Conservation (phyloP, 2,797 vertebrate genomes). For the Florisuga fusca region DNA sequence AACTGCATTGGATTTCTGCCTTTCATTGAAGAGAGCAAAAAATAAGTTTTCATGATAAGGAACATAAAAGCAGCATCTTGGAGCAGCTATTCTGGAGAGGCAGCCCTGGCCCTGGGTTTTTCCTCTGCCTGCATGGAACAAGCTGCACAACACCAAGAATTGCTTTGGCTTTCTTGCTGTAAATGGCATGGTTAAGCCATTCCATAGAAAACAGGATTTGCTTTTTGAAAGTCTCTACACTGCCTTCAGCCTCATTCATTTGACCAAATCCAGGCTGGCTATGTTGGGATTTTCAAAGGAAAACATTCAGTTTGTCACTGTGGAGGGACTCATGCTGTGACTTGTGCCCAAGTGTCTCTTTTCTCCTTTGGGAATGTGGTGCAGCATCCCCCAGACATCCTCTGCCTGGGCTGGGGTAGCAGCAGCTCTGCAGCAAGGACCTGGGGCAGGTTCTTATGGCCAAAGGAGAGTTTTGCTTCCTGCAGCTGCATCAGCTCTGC, state of each 20-base stretch:
- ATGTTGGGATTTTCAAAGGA: background rate
- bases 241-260: background rate
- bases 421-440: background rate
- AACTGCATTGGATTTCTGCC: background rate
- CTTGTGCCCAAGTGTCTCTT: background rate
- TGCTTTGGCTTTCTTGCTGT: background rate
- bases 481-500: background rate
- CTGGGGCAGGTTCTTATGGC: background rate
- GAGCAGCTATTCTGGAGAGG: background rate
- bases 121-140: background rate
- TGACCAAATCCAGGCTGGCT: background rate
- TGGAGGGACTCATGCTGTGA: background rate
- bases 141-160: background rate
- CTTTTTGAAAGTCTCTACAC: background rate
- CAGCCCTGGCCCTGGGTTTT: background rate
- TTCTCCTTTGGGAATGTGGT: rapidly evolving
- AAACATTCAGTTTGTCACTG: background rate
- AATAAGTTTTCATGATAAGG: background rate
- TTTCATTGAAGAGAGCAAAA: background rate
- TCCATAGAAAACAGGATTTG: background rate
- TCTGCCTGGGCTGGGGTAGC: background rate
- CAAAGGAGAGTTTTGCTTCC: background rate
- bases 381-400: rapidly evolving
- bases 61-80: background rate
- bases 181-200: background rate